Evolutionary conservation across 2,797 vertebrate genomes (phyloP), one percentile per base, ranked within the genome.

Genomic region (Accipiter fasciatus): DNA sequence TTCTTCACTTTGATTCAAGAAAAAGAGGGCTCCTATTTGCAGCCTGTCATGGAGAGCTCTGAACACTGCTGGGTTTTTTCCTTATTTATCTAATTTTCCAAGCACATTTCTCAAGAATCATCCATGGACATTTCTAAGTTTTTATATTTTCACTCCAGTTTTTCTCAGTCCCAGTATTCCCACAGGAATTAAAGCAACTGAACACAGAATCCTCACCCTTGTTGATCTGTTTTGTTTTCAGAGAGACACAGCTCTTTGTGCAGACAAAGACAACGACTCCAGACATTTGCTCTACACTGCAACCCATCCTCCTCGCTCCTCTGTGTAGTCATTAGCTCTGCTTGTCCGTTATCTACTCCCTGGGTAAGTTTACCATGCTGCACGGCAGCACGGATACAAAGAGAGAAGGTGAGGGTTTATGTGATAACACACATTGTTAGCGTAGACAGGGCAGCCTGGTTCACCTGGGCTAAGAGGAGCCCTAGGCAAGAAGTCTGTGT

Each of bases 311-410:
- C 24, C 35, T 22, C 15, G 4, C 35, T 59, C 5, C 64, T 72
- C 25, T 28, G 18, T 24, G 50, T 24, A 42, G 59, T 1, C 58
- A 10, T 35, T 5, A 54, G 42, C 5, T 55, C 57, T 13, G 4
- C 25, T 70, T 3, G 1, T 31, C 49, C 1, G 0, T 25, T 35
- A 12, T 5, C 28, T 40, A 2, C 35, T 64, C 33, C 20, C 33
- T 6, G 13, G 54, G 12, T 28, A 13, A 39, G 55, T 14, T 76
- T 33, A 33, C 49, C 28, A 1, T 3, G 31, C 28, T 5, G 35
- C 50, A 11, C 0, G 21, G 22, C 37, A n/a, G 40, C 0, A 0
- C 0, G 2, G 44, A 5, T 2, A 18, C 1, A 0, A 21, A 6
- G 58, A 8, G 9, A 65, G 10, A 24, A 24, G 9, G 25, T 0